Evolutionary conservation across 2,113 vertebrate genomes (phyloP).

Genomic region (Sciurus niger): DNA sequence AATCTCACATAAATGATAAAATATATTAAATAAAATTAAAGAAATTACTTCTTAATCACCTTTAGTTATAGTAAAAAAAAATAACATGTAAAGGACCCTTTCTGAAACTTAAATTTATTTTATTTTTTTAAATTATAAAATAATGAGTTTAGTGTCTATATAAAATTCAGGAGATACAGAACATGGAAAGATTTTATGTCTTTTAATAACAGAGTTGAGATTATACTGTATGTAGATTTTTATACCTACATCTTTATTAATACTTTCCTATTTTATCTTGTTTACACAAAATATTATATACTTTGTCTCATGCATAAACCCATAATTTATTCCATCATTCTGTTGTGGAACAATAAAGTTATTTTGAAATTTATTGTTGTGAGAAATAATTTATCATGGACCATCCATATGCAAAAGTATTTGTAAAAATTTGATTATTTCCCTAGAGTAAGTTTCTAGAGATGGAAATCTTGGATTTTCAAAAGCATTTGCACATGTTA

Average conservation of each 20-base stretch:
- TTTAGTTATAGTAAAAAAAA: slow-evolving; percentile 17
- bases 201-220: slow-evolving; percentile 52
- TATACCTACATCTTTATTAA: too few species aligned
- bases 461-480: neutral
- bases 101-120: neutral
- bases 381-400: neutral
- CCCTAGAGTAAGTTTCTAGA: slow-evolving; percentile 24
- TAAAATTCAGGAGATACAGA: slow-evolving; percentile 36
- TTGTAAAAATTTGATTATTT: slow-evolving; percentile 44
- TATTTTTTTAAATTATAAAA: neutral
- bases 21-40: slow-evolving; percentile 50
- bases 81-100: neutral
- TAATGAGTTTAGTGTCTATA: neutral
- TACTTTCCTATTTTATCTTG: neutral
- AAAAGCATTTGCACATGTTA: neutral
- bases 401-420: neutral
- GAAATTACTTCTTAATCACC: neutral
- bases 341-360: neutral
- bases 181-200: neutral
- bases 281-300: neutral
- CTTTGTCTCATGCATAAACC: neutral
- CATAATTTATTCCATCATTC: slow-evolving; percentile 26
- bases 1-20: slow-evolving; percentile 61
- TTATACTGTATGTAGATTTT: slow-evolving; percentile 8
- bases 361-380: slow-evolving; percentile 34